Evolutionary conservation across 2,113 vertebrate species (phyloP), one percentile per base, ranked within the genome.

Genomic region (Oriolus oriolus): DNA sequence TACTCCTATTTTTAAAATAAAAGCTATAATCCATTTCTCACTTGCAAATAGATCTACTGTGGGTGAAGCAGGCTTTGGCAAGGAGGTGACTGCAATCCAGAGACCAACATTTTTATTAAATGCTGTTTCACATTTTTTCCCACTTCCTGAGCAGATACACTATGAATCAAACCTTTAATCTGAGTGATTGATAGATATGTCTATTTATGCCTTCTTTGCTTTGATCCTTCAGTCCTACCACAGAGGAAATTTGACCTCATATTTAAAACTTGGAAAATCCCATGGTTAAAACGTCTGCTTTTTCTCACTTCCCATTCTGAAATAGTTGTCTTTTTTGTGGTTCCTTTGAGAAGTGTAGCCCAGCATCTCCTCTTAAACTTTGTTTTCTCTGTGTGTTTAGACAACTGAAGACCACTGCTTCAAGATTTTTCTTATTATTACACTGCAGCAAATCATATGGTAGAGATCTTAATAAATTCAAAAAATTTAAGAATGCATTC

Each of bases 241-340:
- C 56, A 75, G 24, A 44, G 60, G 11, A 92, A 89, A 90, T 86
- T 78, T 86, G 27, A 19, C n/a, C 33, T 65, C 26, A 21, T 80
- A 86, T 41, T 41, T 41, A 41, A 41, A 41, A 41, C 17, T 41
- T 92, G 76, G 92, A 94, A 96, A 96, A 94, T 86, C 95, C 95
- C 94, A 44, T 81, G 26, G 59, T 92, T 80, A 56, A 59, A 90
- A 86, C 2, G 0, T 90, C 83, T 96, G 73, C 11, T 92, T 87
- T 96, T 88, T 83, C 92, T 94, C 52, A 94, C 83, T 95, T 96
- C 93, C 82, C 75, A 52, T 94, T 91, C 37, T 86, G 37, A 95
- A 95, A 80, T 24, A 59, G n/a, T 81, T 70, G 75, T 42, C 87
- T 82, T 84, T 97, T 89, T 94, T 95, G 93, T 96, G 90, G 91